Percentiles rank a stretch among this genome's conserved stretches.
Evolutionary conservation across 2,113 vertebrate genomes (phyloP).

Genomic region (Pao palembangensis): DNA sequence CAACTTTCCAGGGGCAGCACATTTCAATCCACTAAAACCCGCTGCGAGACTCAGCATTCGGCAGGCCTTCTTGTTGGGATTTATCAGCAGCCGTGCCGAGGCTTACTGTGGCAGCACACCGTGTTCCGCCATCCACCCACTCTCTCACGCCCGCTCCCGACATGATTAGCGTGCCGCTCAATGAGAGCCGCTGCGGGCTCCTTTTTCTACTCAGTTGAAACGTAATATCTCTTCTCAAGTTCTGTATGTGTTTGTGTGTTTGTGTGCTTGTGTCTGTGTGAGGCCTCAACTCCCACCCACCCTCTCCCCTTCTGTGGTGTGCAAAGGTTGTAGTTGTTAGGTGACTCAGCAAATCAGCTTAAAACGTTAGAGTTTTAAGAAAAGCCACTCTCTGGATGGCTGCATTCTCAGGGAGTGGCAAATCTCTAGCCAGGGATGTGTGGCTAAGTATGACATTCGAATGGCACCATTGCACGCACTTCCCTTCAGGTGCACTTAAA

Average conservation of each 20-base stretch:
- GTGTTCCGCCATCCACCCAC: constrained; percentile 27
- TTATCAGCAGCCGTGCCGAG: constrained; percentile 8
- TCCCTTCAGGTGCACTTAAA: constrained; percentile 45
- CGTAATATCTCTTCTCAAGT: constrained; percentile 23
- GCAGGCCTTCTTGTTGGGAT: not conserved
- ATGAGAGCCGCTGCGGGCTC: constrained; percentile 1
- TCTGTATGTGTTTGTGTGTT: not conserved
- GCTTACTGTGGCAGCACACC: constrained; percentile 26
- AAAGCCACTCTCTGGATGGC: constrained; percentile 22
- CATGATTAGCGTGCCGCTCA: constrained; percentile 30
- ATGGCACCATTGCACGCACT: constrained; percentile 47
- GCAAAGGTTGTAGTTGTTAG: constrained; percentile 27
- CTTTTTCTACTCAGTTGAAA: constrained; percentile 12
- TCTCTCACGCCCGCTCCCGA: constrained; percentile 15
- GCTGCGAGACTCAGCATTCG: not conserved
- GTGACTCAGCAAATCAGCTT: constrained; percentile 56
- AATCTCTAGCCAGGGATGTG: too few relatives aligned
- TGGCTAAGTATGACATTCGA: constrained; percentile 73
- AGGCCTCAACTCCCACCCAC: not conserved
- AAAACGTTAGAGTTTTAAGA: constrained; percentile 2
- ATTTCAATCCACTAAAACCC: not conserved
- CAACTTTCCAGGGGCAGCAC: not conserved
- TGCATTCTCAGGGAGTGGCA: not conserved
- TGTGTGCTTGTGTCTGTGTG: constrained; percentile 5
- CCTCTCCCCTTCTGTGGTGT: constrained; percentile 5